A percentile compares a stretch with the other conserved stretches of the same genome.
Conservation (phyloP, 1,140 invertebrate genomes). For the Papilio dardanus region DNA sequence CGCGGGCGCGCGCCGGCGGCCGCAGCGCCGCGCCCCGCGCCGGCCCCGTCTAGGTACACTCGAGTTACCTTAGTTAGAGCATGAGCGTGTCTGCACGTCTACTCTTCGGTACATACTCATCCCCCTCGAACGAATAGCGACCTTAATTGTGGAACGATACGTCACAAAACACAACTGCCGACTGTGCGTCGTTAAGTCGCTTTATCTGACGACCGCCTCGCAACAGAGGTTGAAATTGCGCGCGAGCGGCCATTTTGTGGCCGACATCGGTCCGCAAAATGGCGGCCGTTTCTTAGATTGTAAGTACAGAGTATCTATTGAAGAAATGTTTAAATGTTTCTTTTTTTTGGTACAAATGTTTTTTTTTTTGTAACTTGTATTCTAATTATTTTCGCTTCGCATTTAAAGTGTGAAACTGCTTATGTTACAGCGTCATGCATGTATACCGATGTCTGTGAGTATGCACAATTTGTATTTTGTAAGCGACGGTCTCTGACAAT, state of each 20-base stretch:
- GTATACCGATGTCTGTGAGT: conserved; percentile 79
- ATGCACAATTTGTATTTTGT: conserved; percentile 78
- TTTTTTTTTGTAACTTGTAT: conserved; percentile 58
- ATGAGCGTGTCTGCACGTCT: conserved; percentile 69
- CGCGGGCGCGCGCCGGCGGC: conserved; percentile 55
- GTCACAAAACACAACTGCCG: conserved; percentile 42
- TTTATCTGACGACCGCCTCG: conserved; percentile 43
- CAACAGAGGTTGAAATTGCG: conserved; percentile 50
- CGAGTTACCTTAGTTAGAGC: conserved; percentile 53
- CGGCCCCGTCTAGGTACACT: conserved; percentile 52
- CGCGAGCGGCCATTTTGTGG: conserved; percentile 71
- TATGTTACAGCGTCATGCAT: conserved; percentile 80
- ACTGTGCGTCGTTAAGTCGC: conserved; percentile 41
- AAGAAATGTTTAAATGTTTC: conserved; percentile 62
- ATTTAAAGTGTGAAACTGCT: conserved; percentile 80
- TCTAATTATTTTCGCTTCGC: conserved; percentile 73
- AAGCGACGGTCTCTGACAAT: conserved; percentile 39
- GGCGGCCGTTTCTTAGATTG: conserved; percentile 68
- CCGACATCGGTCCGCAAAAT: conserved; percentile 59
- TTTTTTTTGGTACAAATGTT: conserved; percentile 75
- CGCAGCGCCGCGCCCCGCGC: conserved; percentile 34
- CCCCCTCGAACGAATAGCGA: conserved; percentile 48
- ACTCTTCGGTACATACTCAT: conserved; percentile 61
- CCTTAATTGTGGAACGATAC: conserved; percentile 36
- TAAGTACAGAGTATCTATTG: conserved; percentile 78